phyloP scores from a whole-genome alignment of 2,888 invertebrate genomes.

The Andricus curvator region DNA sequence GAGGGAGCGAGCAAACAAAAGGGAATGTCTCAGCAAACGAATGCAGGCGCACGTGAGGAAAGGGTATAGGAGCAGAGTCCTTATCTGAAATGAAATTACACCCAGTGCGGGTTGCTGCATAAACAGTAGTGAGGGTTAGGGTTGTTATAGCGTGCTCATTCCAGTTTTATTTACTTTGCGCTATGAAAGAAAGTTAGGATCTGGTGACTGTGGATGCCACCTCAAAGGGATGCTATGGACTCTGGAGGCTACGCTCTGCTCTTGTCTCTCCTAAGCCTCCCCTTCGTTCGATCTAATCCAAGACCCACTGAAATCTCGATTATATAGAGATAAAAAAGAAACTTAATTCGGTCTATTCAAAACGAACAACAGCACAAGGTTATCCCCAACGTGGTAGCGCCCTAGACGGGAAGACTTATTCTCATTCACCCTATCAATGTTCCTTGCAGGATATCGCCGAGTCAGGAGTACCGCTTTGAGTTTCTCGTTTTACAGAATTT shows the following conservation, averaged over 20 bases:
- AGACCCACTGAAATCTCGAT: constrained; percentile 38
- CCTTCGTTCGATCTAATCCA: constrained; percentile 31
- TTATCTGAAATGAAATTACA: constrained; percentile 40
- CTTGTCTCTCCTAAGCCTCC: not conserved
- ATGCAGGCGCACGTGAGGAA: constrained; percentile 38
- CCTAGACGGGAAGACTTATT: constrained; percentile 25
- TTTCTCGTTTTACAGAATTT: constrained; percentile 34
- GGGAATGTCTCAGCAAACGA: constrained; percentile 37
- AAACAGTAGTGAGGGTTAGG: constrained; percentile 20
- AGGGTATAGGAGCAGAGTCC: constrained; percentile 26
- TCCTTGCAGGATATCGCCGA: not conserved
- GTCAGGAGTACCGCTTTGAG: not conserved
- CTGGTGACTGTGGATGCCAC: constrained; percentile 1
- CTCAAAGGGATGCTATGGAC: constrained; percentile 27
- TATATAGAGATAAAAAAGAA: constrained; percentile 39
- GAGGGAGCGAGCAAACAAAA: constrained; percentile 37
- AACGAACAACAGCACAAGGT: constrained; percentile 35
- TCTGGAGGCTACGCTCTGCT: not conserved
- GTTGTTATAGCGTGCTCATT: constrained; percentile 25
- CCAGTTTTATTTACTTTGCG: constrained; percentile 30
- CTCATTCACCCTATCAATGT: constrained; percentile 36
- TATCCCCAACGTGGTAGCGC: constrained; percentile 16
- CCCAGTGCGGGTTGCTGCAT: constrained; percentile 35
- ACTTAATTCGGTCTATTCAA: constrained; percentile 40
- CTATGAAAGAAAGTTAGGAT: constrained; percentile 19